phyloP scores from a whole-genome alignment of 2,888 invertebrate species.

The Patella depressa region DNA sequence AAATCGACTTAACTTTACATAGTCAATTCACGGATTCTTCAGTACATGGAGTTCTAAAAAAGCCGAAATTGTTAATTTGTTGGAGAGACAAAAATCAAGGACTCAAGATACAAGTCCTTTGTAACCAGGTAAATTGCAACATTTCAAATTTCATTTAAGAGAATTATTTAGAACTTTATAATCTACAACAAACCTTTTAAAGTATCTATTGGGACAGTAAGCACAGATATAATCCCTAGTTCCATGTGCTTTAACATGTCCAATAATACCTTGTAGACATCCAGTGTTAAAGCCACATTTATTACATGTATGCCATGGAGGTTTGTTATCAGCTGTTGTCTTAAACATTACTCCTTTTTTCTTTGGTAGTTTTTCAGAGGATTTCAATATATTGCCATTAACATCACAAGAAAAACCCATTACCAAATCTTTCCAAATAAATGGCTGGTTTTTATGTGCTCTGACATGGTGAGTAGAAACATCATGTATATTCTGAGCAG shows the following conservation, averaged over 20 bases:
- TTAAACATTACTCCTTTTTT: background rate
- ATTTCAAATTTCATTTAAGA: too few species aligned
- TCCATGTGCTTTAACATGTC: conserved; percentile 19
- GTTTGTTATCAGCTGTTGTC: background rate
- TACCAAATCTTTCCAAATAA: conserved; percentile 20
- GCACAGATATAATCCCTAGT: conserved; percentile 22
- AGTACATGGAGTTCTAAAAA: too few species aligned
- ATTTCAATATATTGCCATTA: conserved; percentile 13
- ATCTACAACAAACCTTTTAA: conserved; percentile 16
- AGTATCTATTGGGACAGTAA: conserved; percentile 23
- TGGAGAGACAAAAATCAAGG: too few species aligned
- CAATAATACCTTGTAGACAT: conserved; percentile 21
- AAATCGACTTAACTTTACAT: too few species aligned
- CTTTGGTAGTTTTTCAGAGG: background rate
- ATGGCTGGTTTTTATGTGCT: conserved; percentile 18
- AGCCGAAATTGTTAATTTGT: too few species aligned
- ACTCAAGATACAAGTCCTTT: too few species aligned
- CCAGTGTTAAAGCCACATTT: conserved; percentile 18
- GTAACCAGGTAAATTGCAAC: too few species aligned
- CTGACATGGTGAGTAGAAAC: conserved; percentile 16
- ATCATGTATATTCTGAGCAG: conserved; percentile 16
- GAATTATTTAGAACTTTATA: too few species aligned
- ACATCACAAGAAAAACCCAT: conserved; percentile 13
- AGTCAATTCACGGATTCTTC: too few species aligned
- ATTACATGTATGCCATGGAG: conserved; percentile 16